A percentile compares a stretch with the other conserved stretches of the same genome.
Conservation (phyloP, 2,888 invertebrate genomes). For the Torymus aiolomorphi region DNA sequence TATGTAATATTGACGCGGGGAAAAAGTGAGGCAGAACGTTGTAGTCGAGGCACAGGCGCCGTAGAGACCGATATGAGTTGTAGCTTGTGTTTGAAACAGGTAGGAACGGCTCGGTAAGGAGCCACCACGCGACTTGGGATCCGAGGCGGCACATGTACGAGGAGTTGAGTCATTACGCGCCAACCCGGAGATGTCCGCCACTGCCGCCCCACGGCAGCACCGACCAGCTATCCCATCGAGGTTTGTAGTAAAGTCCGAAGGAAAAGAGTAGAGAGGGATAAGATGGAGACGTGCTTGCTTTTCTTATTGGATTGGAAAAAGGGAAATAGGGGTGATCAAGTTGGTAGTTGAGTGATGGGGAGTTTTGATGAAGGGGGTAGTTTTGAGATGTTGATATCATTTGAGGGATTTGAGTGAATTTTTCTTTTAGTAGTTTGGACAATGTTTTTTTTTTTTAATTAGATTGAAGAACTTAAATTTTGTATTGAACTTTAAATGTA, state of each 20-base stretch:
- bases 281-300: neutral
- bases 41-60: conserved; percentile 42
- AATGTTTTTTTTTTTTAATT: no score
- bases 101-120: conserved; percentile 77
- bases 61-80: conserved; percentile 66
- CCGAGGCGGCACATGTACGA: conserved; percentile 93
- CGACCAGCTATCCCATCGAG: conserved; percentile 75
- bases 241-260: conserved; percentile 68
- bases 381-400: no score
- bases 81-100: conserved; percentile 73
- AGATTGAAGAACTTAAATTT: no score
- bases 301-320: no score
- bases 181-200: conserved; percentile 76
- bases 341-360: no score
- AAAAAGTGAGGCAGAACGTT: conserved; percentile 10
- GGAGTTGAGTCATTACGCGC: conserved; percentile 84
- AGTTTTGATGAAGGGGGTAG: no score
- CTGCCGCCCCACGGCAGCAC: conserved; percentile 80
- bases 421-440: no score
- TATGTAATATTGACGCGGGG: neutral
- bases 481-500: no score
- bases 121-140: conserved; percentile 91
- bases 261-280: conserved; percentile 45
- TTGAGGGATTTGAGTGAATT: no score
- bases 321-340: no score